A percentile compares a stretch with the other conserved stretches of the same genome.
These are phyloP conservation scores for Sarcophaga carnaria DNA, from an alignment of 2,888 invertebrate species.

Conservation along the genomic window DNA sequence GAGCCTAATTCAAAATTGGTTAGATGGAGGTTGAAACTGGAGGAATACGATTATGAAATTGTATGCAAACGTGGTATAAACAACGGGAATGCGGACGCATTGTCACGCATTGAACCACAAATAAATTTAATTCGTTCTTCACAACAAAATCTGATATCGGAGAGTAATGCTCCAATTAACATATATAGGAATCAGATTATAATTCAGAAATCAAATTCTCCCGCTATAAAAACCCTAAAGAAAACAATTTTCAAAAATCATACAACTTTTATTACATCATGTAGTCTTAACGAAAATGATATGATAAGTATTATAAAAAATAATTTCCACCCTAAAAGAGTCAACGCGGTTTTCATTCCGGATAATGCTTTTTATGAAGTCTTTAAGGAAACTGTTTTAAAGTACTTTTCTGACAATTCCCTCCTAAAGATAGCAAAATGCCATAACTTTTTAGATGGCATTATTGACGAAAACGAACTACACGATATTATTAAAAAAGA, in stretches of 20 bases:
- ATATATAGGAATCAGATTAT: conserved; percentile 18
- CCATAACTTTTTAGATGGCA: not conserved
- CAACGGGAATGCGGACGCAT: not conserved
- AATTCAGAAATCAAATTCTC: conserved; percentile 7
- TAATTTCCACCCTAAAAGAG: conserved; percentile 7
- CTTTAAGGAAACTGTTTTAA: no score
- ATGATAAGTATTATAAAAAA: conserved; percentile 16
- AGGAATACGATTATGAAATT: no score
- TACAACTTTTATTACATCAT: not conserved
- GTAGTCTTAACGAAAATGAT: not conserved
- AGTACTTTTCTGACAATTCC: no score
- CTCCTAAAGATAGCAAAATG: not conserved
- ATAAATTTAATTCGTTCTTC: not conserved
- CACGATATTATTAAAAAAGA: not conserved
- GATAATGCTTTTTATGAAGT: not conserved
- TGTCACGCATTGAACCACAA: not conserved
- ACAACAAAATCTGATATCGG: not conserved
- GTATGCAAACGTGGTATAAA: not conserved
- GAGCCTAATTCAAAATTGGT: no score
- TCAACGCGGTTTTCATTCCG: not conserved
- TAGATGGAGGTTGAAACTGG: no score
- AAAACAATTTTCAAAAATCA: not conserved
- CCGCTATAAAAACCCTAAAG: not conserved
- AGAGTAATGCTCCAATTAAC: not conserved
- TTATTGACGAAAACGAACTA: conserved; percentile 7